Conservation (phyloP, 1,140 invertebrate species). For the Cardiocondyla obscurior region DNA sequence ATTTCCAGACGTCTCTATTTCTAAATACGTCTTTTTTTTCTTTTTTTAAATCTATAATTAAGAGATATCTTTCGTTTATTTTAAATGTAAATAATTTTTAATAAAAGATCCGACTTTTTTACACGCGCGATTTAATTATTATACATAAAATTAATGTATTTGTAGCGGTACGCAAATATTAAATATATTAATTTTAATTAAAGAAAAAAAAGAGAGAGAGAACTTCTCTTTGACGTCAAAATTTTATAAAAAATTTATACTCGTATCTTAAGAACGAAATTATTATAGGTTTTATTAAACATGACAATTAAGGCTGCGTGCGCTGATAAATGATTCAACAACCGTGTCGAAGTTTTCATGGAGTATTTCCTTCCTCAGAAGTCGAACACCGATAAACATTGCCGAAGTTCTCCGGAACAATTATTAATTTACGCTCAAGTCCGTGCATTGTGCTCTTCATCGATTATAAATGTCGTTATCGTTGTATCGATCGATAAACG, state of each 20-base stretch:
- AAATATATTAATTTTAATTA: neutral
- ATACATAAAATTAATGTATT: neutral
- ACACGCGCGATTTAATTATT: neutral
- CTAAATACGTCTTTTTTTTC: neutral
- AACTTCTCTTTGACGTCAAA: neutral
- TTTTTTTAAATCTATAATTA: neutral
- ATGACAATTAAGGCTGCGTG: neutral
- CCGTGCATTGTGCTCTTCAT: constrained; percentile 27
- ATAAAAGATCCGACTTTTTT: neutral
- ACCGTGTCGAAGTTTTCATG: constrained; percentile 9
- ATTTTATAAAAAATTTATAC: neutral
- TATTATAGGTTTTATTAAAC: neutral
- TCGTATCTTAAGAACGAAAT: neutral
- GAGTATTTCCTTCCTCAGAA: constrained; percentile 35
- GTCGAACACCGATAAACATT: constrained; percentile 19
- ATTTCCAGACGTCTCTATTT: constrained; percentile 13
- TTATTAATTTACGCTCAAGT: constrained; percentile 39
- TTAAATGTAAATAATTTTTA: neutral
- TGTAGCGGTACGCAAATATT: neutral
- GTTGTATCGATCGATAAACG: constrained; percentile 25
- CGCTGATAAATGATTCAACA: constrained; percentile 36
- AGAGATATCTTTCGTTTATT: neutral
- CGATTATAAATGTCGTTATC: constrained; percentile 30
- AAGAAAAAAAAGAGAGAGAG: too few relatives aligned
- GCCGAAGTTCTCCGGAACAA: constrained; percentile 22